These are phyloP conservation scores for Ramphastos sulfuratus DNA, from an alignment of 2,113 vertebrate species.

Conservation along the genomic window DNA sequence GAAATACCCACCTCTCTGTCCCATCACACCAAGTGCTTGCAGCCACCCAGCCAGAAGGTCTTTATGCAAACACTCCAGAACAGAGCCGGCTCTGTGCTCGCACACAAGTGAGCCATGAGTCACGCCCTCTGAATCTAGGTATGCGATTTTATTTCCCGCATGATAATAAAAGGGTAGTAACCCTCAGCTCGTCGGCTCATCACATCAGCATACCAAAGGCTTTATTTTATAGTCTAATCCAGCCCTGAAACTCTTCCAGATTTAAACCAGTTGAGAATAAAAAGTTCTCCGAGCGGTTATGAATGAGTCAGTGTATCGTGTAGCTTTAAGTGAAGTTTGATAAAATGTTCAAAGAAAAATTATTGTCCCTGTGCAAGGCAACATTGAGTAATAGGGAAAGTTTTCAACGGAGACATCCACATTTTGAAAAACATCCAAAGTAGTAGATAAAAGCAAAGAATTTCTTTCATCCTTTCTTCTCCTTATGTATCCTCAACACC, in stretches of 20 bases:
- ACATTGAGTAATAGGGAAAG: constrained; percentile 34
- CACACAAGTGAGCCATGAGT: background rate
- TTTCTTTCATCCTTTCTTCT: constrained; percentile 13
- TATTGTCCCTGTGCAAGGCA: constrained; percentile 38
- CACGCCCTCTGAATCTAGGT: constrained; percentile 42
- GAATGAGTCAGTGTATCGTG: constrained; percentile 52
- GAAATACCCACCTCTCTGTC: background rate
- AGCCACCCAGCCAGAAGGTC: background rate
- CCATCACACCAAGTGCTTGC: accelerated
- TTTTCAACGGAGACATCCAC: background rate
- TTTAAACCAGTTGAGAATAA: constrained; percentile 37
- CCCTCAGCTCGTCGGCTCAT: background rate
- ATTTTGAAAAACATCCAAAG: constrained; percentile 6
- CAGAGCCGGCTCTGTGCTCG: background rate
- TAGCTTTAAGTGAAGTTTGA: constrained; percentile 52
- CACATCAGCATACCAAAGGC: constrained; percentile 63
- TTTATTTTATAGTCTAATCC: constrained; percentile 48
- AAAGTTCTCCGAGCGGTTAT: background rate
- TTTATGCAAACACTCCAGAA: background rate
- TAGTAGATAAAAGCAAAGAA: background rate
- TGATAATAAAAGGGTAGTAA: constrained; percentile 40
- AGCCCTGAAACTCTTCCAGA: constrained; percentile 48
- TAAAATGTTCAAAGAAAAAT: constrained; percentile 59
- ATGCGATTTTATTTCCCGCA: constrained; percentile 48
- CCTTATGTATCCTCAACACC: background rate